Evolutionary conservation across 1,140 invertebrate genomes (phyloP).

Genomic region (Drosophila mauritiana): DNA sequence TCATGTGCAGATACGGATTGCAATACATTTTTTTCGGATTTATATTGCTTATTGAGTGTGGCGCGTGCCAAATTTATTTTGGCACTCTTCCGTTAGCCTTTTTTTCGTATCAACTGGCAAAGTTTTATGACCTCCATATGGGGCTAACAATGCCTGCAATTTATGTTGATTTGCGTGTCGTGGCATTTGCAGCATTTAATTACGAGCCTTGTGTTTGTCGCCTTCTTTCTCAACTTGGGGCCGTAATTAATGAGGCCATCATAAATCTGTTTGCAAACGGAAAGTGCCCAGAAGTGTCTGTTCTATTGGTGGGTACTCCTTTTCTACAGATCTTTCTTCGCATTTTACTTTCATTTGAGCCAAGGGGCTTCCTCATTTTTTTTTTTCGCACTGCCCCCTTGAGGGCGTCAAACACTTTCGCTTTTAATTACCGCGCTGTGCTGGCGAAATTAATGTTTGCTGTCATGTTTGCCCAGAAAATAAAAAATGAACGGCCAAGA

Average conservation of each 20-base stretch:
- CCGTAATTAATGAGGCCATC: constrained; percentile 78
- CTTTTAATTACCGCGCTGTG: constrained; percentile 73
- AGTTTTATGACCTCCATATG: constrained; percentile 50
- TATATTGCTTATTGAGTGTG: constrained; percentile 47
- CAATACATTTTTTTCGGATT: constrained; percentile 33
- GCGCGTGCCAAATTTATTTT: constrained; percentile 64
- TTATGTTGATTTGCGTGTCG: constrained; percentile 79
- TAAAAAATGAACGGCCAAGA: constrained; percentile 59
- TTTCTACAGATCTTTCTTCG: constrained; percentile 15
- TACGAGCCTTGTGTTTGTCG: constrained; percentile 55
- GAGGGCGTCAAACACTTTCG: constrained; percentile 71
- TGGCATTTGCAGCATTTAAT: constrained; percentile 56
- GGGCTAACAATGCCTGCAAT: constrained; percentile 51
- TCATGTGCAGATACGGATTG: constrained; percentile 2
- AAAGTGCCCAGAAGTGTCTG: constrained; percentile 17
- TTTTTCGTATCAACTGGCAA: background rate
- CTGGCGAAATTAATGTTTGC: constrained; percentile 74
- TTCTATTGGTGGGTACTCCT: constrained; percentile 1
- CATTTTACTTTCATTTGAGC: constrained; percentile 44
- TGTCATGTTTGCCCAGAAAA: constrained; percentile 69
- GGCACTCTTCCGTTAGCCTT: background rate
- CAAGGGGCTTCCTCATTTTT: background rate
- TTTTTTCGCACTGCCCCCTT: constrained; percentile 20
- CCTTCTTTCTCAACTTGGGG: constrained; percentile 21
- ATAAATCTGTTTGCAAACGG: constrained; percentile 56